These are phyloP conservation scores for Eupithecia insigniata DNA, from an alignment of 2,888 invertebrate genomes.

Conservation along the genomic window DNA sequence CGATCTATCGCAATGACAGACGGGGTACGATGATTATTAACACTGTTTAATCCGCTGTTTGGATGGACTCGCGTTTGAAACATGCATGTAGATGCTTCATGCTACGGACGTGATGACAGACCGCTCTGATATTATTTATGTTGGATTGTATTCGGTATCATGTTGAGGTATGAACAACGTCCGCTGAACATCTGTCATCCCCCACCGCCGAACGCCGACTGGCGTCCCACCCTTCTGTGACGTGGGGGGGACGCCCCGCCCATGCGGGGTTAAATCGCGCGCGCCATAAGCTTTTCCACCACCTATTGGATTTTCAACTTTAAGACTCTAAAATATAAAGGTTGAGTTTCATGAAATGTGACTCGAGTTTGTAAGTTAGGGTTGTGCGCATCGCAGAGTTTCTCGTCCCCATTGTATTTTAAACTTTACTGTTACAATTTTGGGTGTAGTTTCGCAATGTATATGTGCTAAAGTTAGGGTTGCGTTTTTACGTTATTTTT, in stretches of 20 bases:
- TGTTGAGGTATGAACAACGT: conserved; percentile 76
- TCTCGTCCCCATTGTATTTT: background rate
- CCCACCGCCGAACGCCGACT: conserved; percentile 72
- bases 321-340: conserved; percentile 11
- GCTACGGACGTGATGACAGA: conserved; percentile 52
- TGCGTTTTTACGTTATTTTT: conserved; percentile 72
- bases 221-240: conserved; percentile 59
- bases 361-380: conserved; percentile 52
- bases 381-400: conserved; percentile 55
- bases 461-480: conserved; percentile 56
- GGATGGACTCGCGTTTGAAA: conserved; percentile 52
- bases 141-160: conserved; percentile 74
- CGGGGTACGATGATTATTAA: conserved; percentile 50
- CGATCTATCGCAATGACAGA: conserved; percentile 47
- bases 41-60: conserved; percentile 55
- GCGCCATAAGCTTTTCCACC: conserved; percentile 28
- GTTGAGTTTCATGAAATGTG: conserved; percentile 15
- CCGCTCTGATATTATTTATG: conserved; percentile 67
- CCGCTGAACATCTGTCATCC: conserved; percentile 75
- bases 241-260: conserved; percentile 59
- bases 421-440: conserved; percentile 1
- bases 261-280: conserved; percentile 49
- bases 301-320: conserved; percentile 47
- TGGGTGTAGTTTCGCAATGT: background rate
- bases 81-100: conserved; percentile 30